A percentile compares a stretch with the other conserved stretches of the same genome.
Conservation (phyloP, 2,888 invertebrate genomes). For the Lasioglossum figueresi region DNA sequence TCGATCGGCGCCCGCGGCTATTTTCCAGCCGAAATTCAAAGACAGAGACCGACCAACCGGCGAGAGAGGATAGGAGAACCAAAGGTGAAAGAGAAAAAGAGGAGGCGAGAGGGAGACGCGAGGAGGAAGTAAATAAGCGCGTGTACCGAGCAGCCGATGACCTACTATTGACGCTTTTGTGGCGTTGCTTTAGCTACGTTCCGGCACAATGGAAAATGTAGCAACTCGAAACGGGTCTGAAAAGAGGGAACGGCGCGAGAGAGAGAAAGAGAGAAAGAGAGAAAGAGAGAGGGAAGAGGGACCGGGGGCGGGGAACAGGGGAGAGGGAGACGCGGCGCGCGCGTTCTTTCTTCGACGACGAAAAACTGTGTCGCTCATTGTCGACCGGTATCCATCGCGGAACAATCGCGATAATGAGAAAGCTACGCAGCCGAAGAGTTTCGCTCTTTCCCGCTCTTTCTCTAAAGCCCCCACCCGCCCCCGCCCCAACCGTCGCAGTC, state of each 20-base stretch:
- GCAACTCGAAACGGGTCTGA: conserved; percentile 50
- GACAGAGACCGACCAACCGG: not conserved
- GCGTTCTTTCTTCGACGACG: conserved; percentile 63
- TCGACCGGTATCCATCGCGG: conserved; percentile 75
- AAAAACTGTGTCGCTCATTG: conserved; percentile 80
- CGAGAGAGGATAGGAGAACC: not conserved
- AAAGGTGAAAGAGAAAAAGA: not conserved
- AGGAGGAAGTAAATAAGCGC: conserved; percentile 56
- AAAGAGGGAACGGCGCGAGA: conserved; percentile 11
- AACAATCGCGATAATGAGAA: conserved; percentile 82
- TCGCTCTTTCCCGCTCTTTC: conserved; percentile 36
- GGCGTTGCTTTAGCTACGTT: conserved; percentile 63
- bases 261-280: not conserved
- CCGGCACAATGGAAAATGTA: conserved; percentile 60
- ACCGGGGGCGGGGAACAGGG: no score
- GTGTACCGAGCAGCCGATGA: conserved; percentile 60
- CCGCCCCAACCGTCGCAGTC: not conserved
- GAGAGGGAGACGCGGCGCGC: conserved; percentile 16
- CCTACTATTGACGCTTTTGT: conserved; percentile 68
- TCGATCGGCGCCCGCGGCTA: conserved; percentile 14
- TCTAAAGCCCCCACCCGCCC: conserved; percentile 7
- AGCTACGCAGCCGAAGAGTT: conserved; percentile 79
- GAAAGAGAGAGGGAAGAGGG: not conserved
- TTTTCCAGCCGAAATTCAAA: not conserved
- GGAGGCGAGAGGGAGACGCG: not conserved